Base-by-base conservation (phyloP, 2,797 vertebrate genomes). In the Rhyacichthys aspro region DNA sequence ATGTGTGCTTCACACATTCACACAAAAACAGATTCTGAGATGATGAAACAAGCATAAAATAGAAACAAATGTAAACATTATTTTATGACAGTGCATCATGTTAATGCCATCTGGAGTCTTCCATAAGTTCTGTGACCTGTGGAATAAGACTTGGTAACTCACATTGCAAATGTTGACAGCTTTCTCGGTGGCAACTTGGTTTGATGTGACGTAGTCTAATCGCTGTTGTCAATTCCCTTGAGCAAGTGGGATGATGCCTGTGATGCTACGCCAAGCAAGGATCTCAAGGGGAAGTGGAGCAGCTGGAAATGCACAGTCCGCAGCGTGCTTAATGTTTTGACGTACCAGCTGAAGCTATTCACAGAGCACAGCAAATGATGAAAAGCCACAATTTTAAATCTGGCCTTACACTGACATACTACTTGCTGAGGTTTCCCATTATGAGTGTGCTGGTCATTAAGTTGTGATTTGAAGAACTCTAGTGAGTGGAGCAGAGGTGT, bases 291-390 rank as follows among this genome's bases (percentile, higher is more conserved):
- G 50, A 50, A 45, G 55, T 34, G 23, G 55, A 77, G 67, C 77
- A 82, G 70, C 65, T 79, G 69, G 38, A 70, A 71, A 64, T 48
- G 46, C 44, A 66, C 28, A 65, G 44, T 55, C 58, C 73, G 64
- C 37, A 65, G 59, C 56, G 55, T 17, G 57, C 11, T 49, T 43
- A 63, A 54, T 50, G 63, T 58, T 73, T 43, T 32, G 55, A 67
- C 68, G 58, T 53, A 55, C 49, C 43, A 48, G 48, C 60, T 70
- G 34, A 37, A 64, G 1, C 61, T 12, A 50, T 43, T 11, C 16
- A 16, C 14, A 38, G 5, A 11, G 43, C 19, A 55, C 41, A 36
- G 5, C 44, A 12, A 17, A 46, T 54, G 9, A 23, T 19, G 1
- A 9, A 28, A 28, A 5, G 23, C 23, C 7, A 28, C 2, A 28